These are phyloP conservation scores for Peromyscus nudipes DNA, from an alignment of 2,797 vertebrate species.

Conservation along the genomic window DNA sequence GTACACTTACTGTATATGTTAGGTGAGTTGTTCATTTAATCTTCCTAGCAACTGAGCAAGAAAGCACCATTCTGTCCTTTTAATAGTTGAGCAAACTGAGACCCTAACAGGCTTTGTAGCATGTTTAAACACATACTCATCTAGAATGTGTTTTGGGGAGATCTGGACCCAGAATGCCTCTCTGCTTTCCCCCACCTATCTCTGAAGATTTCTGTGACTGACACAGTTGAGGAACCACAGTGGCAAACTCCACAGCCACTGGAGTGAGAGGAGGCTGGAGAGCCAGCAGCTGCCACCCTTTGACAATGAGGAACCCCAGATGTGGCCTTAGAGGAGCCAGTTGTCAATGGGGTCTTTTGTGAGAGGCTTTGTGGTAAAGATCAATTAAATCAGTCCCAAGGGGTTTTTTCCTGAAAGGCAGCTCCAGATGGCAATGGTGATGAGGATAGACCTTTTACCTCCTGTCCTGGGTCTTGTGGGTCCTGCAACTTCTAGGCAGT, in stretches of 20 bases:
- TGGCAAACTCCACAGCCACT: not conserved
- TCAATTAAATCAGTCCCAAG: not conserved
- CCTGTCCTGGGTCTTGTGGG: not conserved
- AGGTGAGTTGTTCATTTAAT: not conserved
- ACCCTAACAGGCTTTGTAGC: not conserved
- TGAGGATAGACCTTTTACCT: not conserved
- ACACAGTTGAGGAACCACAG: not conserved
- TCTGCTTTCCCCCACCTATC: not conserved
- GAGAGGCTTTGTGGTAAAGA: not conserved
- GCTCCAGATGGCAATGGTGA: not conserved
- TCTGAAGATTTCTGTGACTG: not conserved
- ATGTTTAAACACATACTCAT: not conserved
- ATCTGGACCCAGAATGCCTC: not conserved
- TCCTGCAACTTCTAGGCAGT: not conserved
- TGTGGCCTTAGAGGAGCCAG: not conserved
- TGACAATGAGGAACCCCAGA: not conserved
- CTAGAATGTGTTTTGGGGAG: not conserved
- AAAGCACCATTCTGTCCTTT: not conserved
- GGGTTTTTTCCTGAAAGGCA: slow-evolving; percentile 28
- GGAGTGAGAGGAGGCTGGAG: not conserved
- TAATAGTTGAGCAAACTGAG: not conserved
- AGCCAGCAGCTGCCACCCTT: not conserved
- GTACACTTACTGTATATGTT: not conserved
- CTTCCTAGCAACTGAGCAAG: not conserved
- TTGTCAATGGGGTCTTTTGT: not conserved